These are phyloP conservation scores for Origma solitaria DNA, from an alignment of 2,113 vertebrate genomes.

Conservation along the genomic window DNA sequence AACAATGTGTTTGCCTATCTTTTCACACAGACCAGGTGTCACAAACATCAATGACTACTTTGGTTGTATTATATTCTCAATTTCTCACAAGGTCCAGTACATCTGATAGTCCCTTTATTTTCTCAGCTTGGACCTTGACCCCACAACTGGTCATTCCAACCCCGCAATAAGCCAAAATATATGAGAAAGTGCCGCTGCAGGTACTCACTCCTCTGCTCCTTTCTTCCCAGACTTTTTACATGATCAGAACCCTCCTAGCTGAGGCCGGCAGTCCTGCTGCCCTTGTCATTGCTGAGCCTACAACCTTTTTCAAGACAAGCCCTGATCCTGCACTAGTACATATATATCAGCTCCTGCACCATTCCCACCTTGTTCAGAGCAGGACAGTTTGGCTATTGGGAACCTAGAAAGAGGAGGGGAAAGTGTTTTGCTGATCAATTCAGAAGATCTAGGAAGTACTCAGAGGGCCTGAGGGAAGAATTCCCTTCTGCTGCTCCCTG, in stretches of 20 bases:
- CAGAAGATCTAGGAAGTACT: not conserved
- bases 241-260: not conserved
- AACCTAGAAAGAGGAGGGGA: not conserved
- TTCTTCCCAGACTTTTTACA: not conserved
- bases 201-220: not conserved
- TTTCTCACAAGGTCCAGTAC: not conserved
- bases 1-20: not conserved
- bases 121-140: not conserved
- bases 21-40: not conserved
- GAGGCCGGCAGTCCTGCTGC: not conserved
- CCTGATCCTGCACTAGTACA: fast-evolving
- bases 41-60: not conserved
- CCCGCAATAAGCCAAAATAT: fast-evolving
- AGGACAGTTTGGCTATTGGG: not conserved
- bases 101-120: not conserved
- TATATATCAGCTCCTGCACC: not conserved
- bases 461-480: not conserved
- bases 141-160: not conserved
- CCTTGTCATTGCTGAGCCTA: not conserved
- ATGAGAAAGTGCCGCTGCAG: not conserved
- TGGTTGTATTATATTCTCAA: fast-evolving
- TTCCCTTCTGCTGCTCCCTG: not conserved
- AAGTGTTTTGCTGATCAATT: not conserved
- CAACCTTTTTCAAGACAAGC: not conserved
- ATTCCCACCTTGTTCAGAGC: not conserved